Percentiles rank a stretch among this genome's conserved stretches.
These are phyloP conservation scores for Ectropis crepuscularia DNA, from an alignment of 2,888 invertebrate genomes.

Conservation along the genomic window DNA sequence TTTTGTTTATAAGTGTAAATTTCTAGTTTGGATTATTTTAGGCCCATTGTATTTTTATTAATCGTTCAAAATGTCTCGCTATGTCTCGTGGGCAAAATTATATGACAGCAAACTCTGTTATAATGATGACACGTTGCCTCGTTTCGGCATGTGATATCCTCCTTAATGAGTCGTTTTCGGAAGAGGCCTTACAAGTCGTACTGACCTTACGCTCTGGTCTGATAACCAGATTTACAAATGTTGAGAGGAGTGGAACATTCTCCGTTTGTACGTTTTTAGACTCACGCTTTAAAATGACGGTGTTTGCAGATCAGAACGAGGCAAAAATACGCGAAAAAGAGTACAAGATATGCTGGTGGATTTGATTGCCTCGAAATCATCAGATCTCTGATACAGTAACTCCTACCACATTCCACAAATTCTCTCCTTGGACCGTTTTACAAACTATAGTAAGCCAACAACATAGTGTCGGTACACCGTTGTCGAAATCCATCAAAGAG, in stretches of 20 bases:
- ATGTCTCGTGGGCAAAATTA: no score
- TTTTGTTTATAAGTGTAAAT: no score
- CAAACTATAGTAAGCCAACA: not conserved
- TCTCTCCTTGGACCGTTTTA: not conserved
- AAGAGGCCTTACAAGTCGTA: no score
- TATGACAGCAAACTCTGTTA: no score
- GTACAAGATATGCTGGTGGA: not conserved
- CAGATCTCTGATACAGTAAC: not conserved
- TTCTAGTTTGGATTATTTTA: no score
- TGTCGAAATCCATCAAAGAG: not conserved
- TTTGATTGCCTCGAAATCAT: not conserved
- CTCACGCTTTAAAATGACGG: no score
- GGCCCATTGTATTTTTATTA: no score
- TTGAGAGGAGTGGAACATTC: not conserved
- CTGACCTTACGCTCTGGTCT: not conserved
- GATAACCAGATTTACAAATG: not conserved
- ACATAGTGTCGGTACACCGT: not conserved
- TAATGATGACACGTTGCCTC: no score
- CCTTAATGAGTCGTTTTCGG: no score
- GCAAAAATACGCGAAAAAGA: not conserved
- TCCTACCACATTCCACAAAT: not conserved
- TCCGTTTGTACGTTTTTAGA: not conserved
- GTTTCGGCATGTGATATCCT: no score
- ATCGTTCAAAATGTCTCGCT: no score
- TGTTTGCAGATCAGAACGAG: not conserved